phyloP scores from a whole-genome alignment of 2,113 vertebrate species.

The Heterotilapia buettikoferi region DNA sequence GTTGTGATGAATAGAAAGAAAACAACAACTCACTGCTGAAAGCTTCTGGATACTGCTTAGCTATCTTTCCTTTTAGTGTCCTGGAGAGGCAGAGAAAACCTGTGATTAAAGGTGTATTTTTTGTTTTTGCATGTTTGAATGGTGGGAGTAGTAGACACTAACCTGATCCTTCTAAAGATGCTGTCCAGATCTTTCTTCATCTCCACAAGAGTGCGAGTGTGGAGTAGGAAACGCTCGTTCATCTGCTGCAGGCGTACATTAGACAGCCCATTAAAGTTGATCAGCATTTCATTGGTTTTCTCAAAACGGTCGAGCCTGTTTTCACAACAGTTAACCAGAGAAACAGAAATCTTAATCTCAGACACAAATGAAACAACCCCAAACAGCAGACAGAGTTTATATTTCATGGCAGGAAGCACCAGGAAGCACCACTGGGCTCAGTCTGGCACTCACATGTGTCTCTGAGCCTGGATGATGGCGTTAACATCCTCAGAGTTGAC shows the following conservation, averaged over 20 bases:
- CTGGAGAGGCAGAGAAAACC: slow-evolving; percentile 56
- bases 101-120: neutral
- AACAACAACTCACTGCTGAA: slow-evolving; percentile 92
- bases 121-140: neutral
- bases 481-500: slow-evolving; percentile 94
- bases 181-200: slow-evolving; percentile 97
- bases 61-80: slow-evolving; percentile 88
- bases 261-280: slow-evolving; percentile 95
- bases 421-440: neutral
- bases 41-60: slow-evolving; percentile 93
- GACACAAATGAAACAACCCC: neutral
- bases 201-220: slow-evolving; percentile 87
- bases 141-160: neutral
- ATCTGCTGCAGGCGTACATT: slow-evolving; percentile 89
- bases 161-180: slow-evolving; percentile 93
- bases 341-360: neutral
- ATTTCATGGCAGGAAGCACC: neutral
- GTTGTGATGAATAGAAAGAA: neutral
- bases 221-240: slow-evolving; percentile 88
- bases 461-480: slow-evolving; percentile 95
- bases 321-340: neutral
- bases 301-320: slow-evolving; percentile 94
- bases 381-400: neutral
- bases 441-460: slow-evolving; percentile 85
- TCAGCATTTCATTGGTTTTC: slow-evolving; percentile 98